Evolutionary conservation across 2,797 vertebrate genomes (phyloP).

Genomic region (Brachyrhaphis roseni): DNA sequence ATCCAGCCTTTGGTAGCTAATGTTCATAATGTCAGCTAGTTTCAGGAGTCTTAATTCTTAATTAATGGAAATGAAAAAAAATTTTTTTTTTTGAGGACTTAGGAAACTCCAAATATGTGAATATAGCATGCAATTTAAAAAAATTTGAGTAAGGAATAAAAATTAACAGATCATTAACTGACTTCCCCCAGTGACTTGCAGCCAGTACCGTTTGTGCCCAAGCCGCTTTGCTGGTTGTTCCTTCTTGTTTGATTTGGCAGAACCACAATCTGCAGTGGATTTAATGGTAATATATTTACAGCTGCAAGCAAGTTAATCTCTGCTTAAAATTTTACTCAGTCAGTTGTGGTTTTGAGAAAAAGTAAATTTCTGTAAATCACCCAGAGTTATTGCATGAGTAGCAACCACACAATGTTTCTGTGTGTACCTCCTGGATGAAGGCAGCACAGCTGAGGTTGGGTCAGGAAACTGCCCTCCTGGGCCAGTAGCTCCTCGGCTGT

Average conservation of each 20-base stretch:
- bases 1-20: not conserved
- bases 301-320: slow-evolving; percentile 47
- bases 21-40: not conserved
- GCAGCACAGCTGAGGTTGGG: slow-evolving; percentile 28
- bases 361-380: slow-evolving; percentile 58
- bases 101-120: not conserved
- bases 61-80: not conserved
- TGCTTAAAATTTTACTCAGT: slow-evolving; percentile 19
- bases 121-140: not conserved
- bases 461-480: slow-evolving; percentile 37
- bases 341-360: slow-evolving; percentile 35
- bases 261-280: slow-evolving; percentile 35
- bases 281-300: slow-evolving; percentile 45
- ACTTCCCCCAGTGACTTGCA: slow-evolving; percentile 13
- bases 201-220: slow-evolving; percentile 26
- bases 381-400: slow-evolving; percentile 64
- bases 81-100: not conserved
- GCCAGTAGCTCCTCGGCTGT: slow-evolving; percentile 61
- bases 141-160: not conserved
- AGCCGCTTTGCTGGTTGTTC: slow-evolving; percentile 27
- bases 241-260: slow-evolving; percentile 59
- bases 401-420: slow-evolving; percentile 60
- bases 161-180: not conserved
- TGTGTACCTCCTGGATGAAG: slow-evolving; percentile 54
- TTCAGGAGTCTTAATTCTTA: not conserved